Evolutionary conservation across 2,888 invertebrate species (phyloP).

Genomic region (Sarcophaga caerulescens): DNA sequence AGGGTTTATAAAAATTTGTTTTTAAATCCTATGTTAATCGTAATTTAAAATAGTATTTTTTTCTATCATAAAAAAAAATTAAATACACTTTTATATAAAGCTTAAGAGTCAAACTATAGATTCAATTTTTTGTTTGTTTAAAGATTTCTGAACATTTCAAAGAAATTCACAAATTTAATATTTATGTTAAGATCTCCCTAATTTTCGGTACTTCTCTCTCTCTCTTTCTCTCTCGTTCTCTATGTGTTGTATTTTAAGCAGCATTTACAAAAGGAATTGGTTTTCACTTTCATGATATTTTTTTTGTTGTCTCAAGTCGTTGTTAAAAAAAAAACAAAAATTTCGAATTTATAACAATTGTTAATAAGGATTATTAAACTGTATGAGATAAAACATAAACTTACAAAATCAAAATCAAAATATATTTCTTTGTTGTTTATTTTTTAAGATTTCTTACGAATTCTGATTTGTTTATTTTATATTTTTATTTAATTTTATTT

Average conservation of each 20-base stretch:
- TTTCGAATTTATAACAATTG: not conserved
- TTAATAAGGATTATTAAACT: not conserved
- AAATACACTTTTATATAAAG: slow-evolving; percentile 36
- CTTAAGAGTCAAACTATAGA: slow-evolving; percentile 39
- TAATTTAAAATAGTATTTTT: slow-evolving; percentile 1
- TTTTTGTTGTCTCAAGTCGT: not conserved
- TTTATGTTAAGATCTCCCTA: not conserved
- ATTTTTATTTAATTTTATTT: slow-evolving; percentile 34
- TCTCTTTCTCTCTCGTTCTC: not conserved
- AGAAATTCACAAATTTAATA: not conserved
- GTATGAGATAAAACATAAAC: not conserved
- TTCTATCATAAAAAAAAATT: slow-evolving; percentile 14
- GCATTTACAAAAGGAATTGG: not conserved
- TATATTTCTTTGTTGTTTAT: slow-evolving; percentile 4
- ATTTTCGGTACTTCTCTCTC: not conserved
- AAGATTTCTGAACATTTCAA: not conserved
- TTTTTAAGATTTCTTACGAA: slow-evolving; percentile 35
- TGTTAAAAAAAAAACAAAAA: slow-evolving; percentile 15
- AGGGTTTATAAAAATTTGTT: not conserved
- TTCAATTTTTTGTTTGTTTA: slow-evolving; percentile 7
- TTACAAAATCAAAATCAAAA: not conserved
- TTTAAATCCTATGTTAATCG: slow-evolving; percentile 1
- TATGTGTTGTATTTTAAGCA: slow-evolving; percentile 22
- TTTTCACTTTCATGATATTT: not conserved
- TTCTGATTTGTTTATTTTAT: slow-evolving; percentile 39